Evolutionary conservation across 2,113 vertebrate genomes (phyloP), one percentile per base, ranked within the genome.

Genomic region (Casuarius casuarius): DNA sequence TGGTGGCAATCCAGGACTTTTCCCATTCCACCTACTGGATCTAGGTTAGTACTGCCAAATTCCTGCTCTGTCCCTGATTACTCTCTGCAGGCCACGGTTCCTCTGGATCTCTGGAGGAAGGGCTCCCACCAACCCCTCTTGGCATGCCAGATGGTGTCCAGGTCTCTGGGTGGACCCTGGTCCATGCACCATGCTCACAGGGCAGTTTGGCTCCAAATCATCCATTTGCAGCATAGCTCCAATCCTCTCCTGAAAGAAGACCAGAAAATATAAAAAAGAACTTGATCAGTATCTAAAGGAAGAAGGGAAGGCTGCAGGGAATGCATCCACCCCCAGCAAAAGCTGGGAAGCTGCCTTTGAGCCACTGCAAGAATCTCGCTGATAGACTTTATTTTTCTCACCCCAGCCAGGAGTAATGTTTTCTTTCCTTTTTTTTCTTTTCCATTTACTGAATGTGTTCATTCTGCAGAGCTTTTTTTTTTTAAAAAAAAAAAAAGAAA

Each of bases 341-440:
- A 94, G 28, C 66, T 97, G 95, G 95, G 96, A 97, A 97, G 87
- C 79, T 93, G 96, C 95, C 96, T 97, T 71, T 89, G 96, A 97
- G 97, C 84, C 94, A 96, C 68, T 23, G 52, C 88, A 94, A 83
- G 88, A 94, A 97, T 94, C 86, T 93, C 58, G 1, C 79, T 92
- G 91, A 96, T 94, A 88, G 84, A 87, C 94, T 95, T 92, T 92
- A 90, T 92, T 97, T 97, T 96, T 97, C 96, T 96, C 95, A 96
- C 91, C 94, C 95, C 94, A 96, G 87, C 61, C 46, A 29, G 86
- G 79, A 95, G 72, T 91, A 93, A 91, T 73, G 73, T 93, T 96
- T 96, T 92, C 71, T 90, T 85, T 84, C 7, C 9, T 52, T 88
- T 42, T 66, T 56, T 80, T 44, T 16, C 67, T 42, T 42, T 54